A percentile compares a stretch with the other conserved stretches of the same genome.
These are phyloP conservation scores for Lithophane ornitopus DNA, from an alignment of 2,888 invertebrate species.

Conservation along the genomic window DNA sequence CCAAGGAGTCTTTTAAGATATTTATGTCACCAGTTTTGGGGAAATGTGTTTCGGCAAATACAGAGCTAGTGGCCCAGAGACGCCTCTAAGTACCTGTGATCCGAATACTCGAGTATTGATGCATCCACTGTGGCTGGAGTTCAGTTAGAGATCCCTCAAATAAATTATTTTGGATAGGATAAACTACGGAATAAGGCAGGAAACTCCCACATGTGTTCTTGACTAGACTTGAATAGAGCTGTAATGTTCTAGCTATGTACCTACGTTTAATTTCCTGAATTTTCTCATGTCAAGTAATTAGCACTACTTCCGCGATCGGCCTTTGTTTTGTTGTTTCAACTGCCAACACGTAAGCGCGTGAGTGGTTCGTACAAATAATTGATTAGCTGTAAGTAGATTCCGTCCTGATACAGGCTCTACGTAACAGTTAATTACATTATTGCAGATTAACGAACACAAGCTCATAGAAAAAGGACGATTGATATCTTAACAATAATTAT, in stretches of 20 bases:
- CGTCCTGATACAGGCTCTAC: neutral
- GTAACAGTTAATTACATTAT: conserved; percentile 1
- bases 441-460: conserved; percentile 1
- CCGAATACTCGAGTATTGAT: conserved; percentile 18
- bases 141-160: neutral
- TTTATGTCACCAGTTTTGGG: conserved; percentile 68
- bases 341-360: neutral
- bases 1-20: conserved; percentile 70
- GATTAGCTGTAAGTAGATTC: conserved; percentile 11
- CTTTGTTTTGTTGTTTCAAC: conserved; percentile 20
- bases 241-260: neutral
- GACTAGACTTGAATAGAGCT: neutral
- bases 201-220: neutral
- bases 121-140: conserved; percentile 8
- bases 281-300: conserved; percentile 22
- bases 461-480: conserved; percentile 4
- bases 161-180: conserved; percentile 18
- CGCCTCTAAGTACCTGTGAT: conserved; percentile 26
- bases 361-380: conserved; percentile 37
- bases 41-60: conserved; percentile 52
- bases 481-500: conserved; percentile 10
- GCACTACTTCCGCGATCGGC: conserved; percentile 11
- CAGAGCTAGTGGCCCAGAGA: conserved; percentile 32
- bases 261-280: conserved; percentile 29
- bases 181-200: conserved; percentile 14